A percentile compares a stretch with the other conserved stretches of the same genome.
Conservation (phyloP, 2,113 vertebrate species). For the Brachyhypopomus gauderio region DNA sequence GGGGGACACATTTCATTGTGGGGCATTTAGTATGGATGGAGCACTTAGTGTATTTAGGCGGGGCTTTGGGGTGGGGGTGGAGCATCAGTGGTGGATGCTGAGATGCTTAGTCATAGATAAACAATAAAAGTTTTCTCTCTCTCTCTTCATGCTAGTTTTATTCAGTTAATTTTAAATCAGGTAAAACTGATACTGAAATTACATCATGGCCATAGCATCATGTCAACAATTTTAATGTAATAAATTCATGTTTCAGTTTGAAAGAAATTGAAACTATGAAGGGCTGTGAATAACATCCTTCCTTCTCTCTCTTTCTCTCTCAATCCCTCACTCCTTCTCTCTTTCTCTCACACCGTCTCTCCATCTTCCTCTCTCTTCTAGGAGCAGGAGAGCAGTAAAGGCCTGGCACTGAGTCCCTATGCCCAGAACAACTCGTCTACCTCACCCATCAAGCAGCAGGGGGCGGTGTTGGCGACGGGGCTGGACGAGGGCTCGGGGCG, state of each 20-base stretch:
- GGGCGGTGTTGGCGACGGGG: conserved; percentile 20
- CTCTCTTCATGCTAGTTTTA: neutral
- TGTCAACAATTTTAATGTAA: neutral
- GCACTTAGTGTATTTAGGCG: too few species aligned
- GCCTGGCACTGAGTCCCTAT: conserved; percentile 88
- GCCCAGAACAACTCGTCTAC: conserved; percentile 95
- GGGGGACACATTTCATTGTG: too few species aligned
- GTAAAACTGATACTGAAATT: neutral
- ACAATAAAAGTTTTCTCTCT: conserved; percentile 40
- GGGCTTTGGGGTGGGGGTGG: too few species aligned
- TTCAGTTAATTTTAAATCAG: neutral
- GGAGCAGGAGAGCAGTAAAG: conserved; percentile 94
- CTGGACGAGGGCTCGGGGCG: conserved; percentile 83
- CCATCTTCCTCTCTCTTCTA: conserved; percentile 58
- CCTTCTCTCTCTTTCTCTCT: neutral
- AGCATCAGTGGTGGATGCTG: too few species aligned
- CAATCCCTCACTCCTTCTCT: conserved; percentile 21
- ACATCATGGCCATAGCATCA: too few species aligned
- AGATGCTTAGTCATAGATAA: too few species aligned
- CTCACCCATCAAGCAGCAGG: conserved; percentile 92
- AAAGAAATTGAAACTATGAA: neutral
- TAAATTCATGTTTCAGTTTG: neutral
- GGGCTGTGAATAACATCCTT: neutral
- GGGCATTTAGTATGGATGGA: too few species aligned
- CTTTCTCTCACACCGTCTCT: conserved; percentile 4